Base-by-base conservation (phyloP, 2,113 vertebrate genomes). In the Lanius collurio region DNA sequence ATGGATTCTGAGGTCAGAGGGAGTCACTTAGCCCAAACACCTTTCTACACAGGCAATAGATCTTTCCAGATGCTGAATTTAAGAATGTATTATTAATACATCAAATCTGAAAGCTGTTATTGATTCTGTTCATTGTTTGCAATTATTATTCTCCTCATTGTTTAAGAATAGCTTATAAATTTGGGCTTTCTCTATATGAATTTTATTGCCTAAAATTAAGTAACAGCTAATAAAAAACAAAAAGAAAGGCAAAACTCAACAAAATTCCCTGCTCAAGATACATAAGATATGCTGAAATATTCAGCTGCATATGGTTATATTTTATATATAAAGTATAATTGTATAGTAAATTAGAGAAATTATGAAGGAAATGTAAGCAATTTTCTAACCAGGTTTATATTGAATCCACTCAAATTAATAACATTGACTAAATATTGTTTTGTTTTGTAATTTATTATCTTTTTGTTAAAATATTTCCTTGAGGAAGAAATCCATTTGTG, bases 1-100 rank as follows among this genome's bases (percentile, higher is more conserved):
- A 49, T 91, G 47, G 37, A 81, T 94, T 93, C 64, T 83, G 81
- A 94, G 77, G 73, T 94, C 87, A 76, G 37, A 87, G n/a, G 33
- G 67, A 95, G 23, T 87, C 9, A 59, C 80, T 80, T 89, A 65
- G n/a, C 83, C 67, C 53, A 46, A 86, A 59, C 39, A 37, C 28
- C 62, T 41, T 85, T 75, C 50, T 85, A 6, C 23, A 44, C 10
- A 70, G 24, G 17, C 4, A 6, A 33, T 57, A 33, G 17, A 63
- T 75, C 65, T 84, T 79, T 88, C 53, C 37, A 64, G 33, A 73
- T 64, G 21, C 53, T 73, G 33, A 79, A 90, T 79, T 64, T 59
- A 69, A 64, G 44, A 41, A 60, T 41, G 8, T 59, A 10, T 69
- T 70, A 70, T 80, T 70, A 70, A 79, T 87, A 59, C 28, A 49